Conservation (phyloP, 2,888 invertebrate species). For the Colletes collaris region DNA sequence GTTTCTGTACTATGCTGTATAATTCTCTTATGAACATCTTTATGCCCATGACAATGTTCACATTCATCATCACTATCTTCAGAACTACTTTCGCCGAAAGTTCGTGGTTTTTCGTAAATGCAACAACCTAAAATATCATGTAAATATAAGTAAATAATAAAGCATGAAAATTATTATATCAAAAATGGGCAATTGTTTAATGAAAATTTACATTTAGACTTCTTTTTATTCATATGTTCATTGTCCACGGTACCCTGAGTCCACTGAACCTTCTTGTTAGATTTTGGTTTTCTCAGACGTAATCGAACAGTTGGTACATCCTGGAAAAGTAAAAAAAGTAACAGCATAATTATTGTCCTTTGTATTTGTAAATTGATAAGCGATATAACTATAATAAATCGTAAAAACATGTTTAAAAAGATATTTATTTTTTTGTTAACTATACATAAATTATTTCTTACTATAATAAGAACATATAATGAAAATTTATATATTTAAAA, state of each 20-base stretch:
- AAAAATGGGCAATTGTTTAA: background rate
- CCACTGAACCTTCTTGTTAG: slow-evolving; percentile 94
- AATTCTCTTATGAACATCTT: slow-evolving; percentile 78
- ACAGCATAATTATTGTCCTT: background rate
- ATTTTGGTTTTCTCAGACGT: slow-evolving; percentile 88
- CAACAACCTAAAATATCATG: slow-evolving; percentile 90
- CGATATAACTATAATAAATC: background rate
- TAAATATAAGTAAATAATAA: slow-evolving; percentile 10
- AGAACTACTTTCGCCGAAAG: slow-evolving; percentile 95
- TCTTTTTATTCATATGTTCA: slow-evolving; percentile 97
- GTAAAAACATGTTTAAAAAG: slow-evolving; percentile 1
- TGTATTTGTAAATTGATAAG: background rate
- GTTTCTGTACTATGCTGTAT: slow-evolving; percentile 70
- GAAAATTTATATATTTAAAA: slow-evolving; percentile 4
- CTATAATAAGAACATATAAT: background rate
- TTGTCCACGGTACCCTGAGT: slow-evolving; percentile 96
- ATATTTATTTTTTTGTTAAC: slow-evolving; percentile 23
- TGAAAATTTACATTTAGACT: slow-evolving; percentile 93
- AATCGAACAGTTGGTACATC: slow-evolving; percentile 86
- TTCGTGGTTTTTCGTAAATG: slow-evolving; percentile 95
- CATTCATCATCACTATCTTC: slow-evolving; percentile 93
- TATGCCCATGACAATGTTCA: slow-evolving; percentile 93
- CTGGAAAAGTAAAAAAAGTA: slow-evolving; percentile 74
- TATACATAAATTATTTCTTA: slow-evolving; percentile 10
- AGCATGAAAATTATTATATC: background rate